These are phyloP conservation scores for Bellardia bayeri DNA, from an alignment of 2,888 invertebrate genomes.

Conservation along the genomic window DNA sequence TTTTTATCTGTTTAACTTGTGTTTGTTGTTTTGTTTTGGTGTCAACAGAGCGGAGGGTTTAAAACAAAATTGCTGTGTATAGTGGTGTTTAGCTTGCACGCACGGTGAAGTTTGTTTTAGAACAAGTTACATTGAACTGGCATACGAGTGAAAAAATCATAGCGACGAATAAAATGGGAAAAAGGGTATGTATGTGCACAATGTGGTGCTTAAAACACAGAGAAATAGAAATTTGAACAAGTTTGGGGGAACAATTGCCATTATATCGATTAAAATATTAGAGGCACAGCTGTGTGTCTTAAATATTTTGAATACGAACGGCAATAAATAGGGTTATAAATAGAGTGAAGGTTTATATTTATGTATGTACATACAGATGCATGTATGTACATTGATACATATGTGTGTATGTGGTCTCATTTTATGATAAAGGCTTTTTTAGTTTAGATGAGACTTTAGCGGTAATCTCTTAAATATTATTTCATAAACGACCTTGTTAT, in stretches of 20 bases:
- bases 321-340: slow-evolving; percentile 8
- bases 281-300: slow-evolving; percentile 34
- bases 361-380: not conserved
- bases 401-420: not conserved
- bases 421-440: slow-evolving; percentile 10
- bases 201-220: slow-evolving; percentile 3
- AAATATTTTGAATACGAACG: slow-evolving; percentile 14
- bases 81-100: slow-evolving; percentile 27
- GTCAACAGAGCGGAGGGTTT: slow-evolving; percentile 55
- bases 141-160: slow-evolving; percentile 36
- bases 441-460: not conserved
- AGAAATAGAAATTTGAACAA: slow-evolving; percentile 12
- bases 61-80: slow-evolving; percentile 63
- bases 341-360: slow-evolving; percentile 6
- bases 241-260: slow-evolving; percentile 30
- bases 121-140: slow-evolving; percentile 60
- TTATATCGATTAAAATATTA: slow-evolving; percentile 46
- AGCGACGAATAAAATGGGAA: slow-evolving; percentile 48
- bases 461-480: not conserved
- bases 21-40: slow-evolving; percentile 36
- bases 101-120: slow-evolving; percentile 46
- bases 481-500: slow-evolving; percentile 17
- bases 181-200: slow-evolving; percentile 54
- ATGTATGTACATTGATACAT: too few relatives aligned
- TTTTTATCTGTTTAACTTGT: slow-evolving; percentile 12